These are phyloP conservation scores for Bombus pyrosoma DNA, from an alignment of 1,140 invertebrate genomes.

Conservation along the genomic window DNA sequence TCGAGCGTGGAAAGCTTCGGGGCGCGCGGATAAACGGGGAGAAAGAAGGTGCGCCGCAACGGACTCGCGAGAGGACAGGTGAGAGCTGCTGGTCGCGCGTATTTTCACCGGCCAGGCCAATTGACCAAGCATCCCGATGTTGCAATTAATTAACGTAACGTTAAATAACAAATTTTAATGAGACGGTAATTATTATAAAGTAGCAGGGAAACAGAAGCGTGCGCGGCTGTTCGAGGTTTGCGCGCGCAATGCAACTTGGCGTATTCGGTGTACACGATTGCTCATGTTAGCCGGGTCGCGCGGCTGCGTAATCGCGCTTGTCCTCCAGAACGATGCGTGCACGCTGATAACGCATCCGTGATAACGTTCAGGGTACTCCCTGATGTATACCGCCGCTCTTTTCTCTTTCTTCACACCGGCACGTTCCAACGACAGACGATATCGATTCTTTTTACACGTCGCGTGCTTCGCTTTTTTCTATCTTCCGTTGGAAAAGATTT, in stretches of 20 bases:
- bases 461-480: background rate
- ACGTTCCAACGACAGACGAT: background rate
- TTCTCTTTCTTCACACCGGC: background rate
- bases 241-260: constrained; percentile 52
- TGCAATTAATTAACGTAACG: constrained; percentile 80
- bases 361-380: constrained; percentile 52
- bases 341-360: constrained; percentile 66
- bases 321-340: constrained; percentile 61
- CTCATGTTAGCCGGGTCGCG: constrained; percentile 78
- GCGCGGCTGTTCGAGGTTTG: constrained; percentile 60
- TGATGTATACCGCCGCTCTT: background rate
- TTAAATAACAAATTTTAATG: constrained; percentile 82
- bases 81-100: constrained; percentile 20
- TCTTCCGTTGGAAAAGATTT: background rate
- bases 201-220: constrained; percentile 77
- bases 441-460: background rate
- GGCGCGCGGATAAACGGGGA: background rate
- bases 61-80: constrained; percentile 7
- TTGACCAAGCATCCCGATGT: constrained; percentile 49
- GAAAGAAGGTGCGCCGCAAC: background rate
- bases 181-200: constrained; percentile 82
- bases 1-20: background rate
- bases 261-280: constrained; percentile 32
- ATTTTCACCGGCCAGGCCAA: constrained; percentile 53
- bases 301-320: constrained; percentile 76